Evolutionary conservation across 2,797 vertebrate genomes (phyloP), one percentile per base, ranked within the genome.

Genomic region (Labroides dimidiatus): DNA sequence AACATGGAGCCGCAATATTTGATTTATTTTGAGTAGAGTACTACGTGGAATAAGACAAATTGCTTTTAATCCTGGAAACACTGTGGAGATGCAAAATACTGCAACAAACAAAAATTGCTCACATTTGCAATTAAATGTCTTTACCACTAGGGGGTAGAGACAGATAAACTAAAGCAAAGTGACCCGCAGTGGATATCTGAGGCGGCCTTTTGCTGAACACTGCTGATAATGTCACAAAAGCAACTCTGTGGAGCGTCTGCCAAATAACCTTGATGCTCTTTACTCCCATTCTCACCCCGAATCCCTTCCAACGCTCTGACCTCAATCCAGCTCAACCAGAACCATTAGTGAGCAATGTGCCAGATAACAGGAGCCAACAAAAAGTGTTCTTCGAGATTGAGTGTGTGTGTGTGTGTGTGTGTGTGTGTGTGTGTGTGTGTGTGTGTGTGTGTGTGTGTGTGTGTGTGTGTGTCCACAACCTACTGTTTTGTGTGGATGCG

Each of bases 241-340:
- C 71, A 84, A 50, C 10, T 51, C 68, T 76, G 77, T 55, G 44
- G 64, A 72, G 63, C 58, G 53, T 51, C 63, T 72, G 84, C 88
- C 84, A 84, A 82, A 84, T 84, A 77, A 91, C 89, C 92, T 84
- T 76, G 78, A 85, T 89, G 87, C 80, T 83, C 89, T 88, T 87
- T 88, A 66, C 78, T 80, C 88, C 64, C 62, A 16, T 45, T 63
- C 49, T 90, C 72, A 89, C 86, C 87, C 78, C 63, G 15, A 70
- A 10, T 17, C 80, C 6, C 57, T 78, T 90, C 88, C 82, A 87
- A 75, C 37, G 43, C 69, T 65, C 70, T 73, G 80, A 85, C 89
- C 86, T 87, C 77, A 69, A 59, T 78, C 61, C 86, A 85, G 53
- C 85, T 71, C 76, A 39, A 71, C 78, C 78, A 89, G 78, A 86